Conservation (phyloP, 1,140 invertebrate genomes). For the Colletes gigas region DNA sequence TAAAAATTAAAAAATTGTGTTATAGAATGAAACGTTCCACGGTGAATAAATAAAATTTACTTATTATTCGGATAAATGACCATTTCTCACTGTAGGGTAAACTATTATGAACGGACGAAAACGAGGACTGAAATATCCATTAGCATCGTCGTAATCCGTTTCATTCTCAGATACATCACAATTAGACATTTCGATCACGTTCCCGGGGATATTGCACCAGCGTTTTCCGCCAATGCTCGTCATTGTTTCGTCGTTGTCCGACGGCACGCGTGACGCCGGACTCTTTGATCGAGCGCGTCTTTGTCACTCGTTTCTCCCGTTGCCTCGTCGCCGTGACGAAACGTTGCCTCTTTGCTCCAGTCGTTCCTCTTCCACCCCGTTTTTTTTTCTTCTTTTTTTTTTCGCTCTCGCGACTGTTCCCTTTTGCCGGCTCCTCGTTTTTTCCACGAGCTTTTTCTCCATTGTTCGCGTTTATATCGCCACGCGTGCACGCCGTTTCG, state of each 20-base stretch:
- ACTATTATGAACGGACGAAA: no score
- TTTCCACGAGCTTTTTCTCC: not conserved
- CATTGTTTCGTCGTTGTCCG: conserved; percentile 44
- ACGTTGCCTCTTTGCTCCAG: not conserved
- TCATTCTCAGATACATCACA: no score
- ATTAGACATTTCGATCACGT: no score
- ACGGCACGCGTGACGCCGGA: conserved; percentile 19
- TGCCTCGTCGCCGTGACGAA: not conserved
- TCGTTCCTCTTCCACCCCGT: not conserved
- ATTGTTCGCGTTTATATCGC: not conserved
- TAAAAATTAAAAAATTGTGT: no score
- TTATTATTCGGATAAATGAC: no score
- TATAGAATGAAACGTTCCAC: no score
- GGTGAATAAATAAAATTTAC: no score
- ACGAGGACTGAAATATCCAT: no score
- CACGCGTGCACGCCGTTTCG: not conserved
- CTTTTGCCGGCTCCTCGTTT: not conserved
- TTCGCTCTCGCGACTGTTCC: conserved; percentile 8
- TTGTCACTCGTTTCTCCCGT: conserved; percentile 11
- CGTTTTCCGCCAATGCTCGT: not conserved
- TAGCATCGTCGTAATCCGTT: no score
- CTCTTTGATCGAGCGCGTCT: conserved; percentile 37
- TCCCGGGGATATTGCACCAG: conserved; percentile 5
- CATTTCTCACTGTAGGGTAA: no score
- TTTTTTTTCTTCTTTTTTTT: not conserved